These are phyloP conservation scores for Rhogogaster chlorosoma DNA, from an alignment of 2,888 invertebrate species.

Conservation along the genomic window DNA sequence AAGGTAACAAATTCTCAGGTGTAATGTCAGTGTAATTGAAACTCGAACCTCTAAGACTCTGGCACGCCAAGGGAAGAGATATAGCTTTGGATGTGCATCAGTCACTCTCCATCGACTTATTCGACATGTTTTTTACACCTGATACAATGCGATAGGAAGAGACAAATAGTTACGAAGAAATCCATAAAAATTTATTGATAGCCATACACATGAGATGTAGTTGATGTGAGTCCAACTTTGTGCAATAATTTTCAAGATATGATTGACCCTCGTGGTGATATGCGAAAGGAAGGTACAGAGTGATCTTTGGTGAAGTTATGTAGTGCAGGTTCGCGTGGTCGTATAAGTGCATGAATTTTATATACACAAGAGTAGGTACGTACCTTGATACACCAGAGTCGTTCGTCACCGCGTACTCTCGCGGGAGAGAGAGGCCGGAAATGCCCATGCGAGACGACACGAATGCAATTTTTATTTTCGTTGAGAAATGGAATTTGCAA, in stretches of 20 bases:
- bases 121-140: not conserved
- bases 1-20: conserved; percentile 45
- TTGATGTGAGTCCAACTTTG: not conserved
- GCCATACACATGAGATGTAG: not conserved
- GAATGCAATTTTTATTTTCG: conserved; percentile 36
- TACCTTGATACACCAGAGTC: conserved; percentile 1
- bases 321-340: not conserved
- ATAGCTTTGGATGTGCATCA: not conserved
- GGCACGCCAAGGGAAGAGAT: not conserved
- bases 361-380: not conserved
- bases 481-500: conserved; percentile 33
- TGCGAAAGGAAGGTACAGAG: not conserved
- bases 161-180: not conserved
- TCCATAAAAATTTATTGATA: not conserved
- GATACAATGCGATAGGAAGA: not conserved
- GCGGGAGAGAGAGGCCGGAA: conserved; percentile 25
- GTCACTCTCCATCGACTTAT: not conserved
- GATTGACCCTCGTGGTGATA: not conserved
- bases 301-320: not conserved
- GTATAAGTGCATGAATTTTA: conserved; percentile 36
- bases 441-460: conserved; percentile 11
- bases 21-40: conserved; percentile 46
- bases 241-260: not conserved
- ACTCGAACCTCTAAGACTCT: conserved; percentile 13
- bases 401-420: conserved; percentile 29